Percentiles rank a stretch among this genome's conserved stretches.
Evolutionary conservation across 2,888 invertebrate species (phyloP).

Genomic region (Notodonta ziczac): DNA sequence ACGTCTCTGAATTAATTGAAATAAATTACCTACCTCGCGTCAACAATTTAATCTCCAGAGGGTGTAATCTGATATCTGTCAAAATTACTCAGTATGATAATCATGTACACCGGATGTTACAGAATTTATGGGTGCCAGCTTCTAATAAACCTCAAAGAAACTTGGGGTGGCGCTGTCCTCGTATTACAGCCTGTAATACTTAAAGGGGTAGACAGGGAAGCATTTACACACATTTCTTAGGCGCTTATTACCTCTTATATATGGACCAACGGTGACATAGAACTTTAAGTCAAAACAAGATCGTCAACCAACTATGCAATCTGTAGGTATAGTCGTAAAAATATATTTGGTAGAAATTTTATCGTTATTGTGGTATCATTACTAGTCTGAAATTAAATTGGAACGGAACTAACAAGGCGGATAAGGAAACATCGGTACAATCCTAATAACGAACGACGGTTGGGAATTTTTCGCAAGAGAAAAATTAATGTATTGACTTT

Average conservation of each 20-base stretch:
- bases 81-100: constrained; percentile 51
- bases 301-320: no score
- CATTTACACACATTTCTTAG: no score
- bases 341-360: no score
- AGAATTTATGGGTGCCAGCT: not conserved
- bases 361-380: no score
- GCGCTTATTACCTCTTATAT: no score
- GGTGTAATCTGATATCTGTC: constrained; percentile 60
- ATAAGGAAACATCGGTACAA: constrained; percentile 5
- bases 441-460: constrained; percentile 13
- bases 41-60: constrained; percentile 64
- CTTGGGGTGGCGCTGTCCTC: no score
- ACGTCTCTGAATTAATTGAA: constrained; percentile 79
- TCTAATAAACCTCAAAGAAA: not conserved
- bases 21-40: constrained; percentile 71
- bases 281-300: no score
- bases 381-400: not conserved
- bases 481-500: constrained; percentile 33
- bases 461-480: constrained; percentile 11
- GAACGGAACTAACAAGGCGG: constrained; percentile 7
- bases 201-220: no score
- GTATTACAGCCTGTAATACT: no score
- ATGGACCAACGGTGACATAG: no score
- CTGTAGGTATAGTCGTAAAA: no score
- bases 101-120: constrained; percentile 9